These are phyloP conservation scores for Callospermophilus lateralis DNA, from an alignment of 2,113 vertebrate species.

Conservation along the genomic window DNA sequence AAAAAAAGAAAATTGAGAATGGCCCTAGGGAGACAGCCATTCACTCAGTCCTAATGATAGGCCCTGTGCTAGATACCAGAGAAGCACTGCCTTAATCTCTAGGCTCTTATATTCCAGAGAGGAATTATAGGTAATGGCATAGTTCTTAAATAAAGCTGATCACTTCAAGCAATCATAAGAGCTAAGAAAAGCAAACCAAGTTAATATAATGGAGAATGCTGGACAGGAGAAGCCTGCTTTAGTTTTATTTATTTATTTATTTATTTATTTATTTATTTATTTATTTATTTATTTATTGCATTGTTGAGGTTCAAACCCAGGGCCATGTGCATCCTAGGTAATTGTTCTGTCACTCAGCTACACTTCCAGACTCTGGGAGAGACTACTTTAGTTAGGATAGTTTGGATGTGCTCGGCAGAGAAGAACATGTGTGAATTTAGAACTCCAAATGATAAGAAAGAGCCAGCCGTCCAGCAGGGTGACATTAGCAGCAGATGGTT, in stretches of 20 bases:
- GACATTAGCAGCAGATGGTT: not conserved
- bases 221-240: not conserved
- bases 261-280: no score
- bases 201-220: not conserved
- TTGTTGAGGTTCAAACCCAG: not conserved
- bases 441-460: not conserved
- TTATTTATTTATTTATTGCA: not conserved
- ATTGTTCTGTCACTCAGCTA: not conserved
- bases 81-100: not conserved
- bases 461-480: not conserved
- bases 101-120: not conserved
- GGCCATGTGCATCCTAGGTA: not conserved
- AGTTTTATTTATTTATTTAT: not conserved
- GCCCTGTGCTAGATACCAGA: not conserved
- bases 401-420: not conserved
- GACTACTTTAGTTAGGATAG: not conserved
- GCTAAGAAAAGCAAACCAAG: not conserved
- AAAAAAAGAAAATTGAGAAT: constrained; percentile 3
- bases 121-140: not conserved
- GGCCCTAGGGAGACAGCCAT: not conserved
- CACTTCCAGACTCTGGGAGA: not conserved
- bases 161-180: not conserved
- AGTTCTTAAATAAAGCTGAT: not conserved
- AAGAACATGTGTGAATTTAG: not conserved
- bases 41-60: not conserved